Evolutionary conservation across 2,113 vertebrate genomes (phyloP).

Genomic region (Microcebus jonahi): DNA sequence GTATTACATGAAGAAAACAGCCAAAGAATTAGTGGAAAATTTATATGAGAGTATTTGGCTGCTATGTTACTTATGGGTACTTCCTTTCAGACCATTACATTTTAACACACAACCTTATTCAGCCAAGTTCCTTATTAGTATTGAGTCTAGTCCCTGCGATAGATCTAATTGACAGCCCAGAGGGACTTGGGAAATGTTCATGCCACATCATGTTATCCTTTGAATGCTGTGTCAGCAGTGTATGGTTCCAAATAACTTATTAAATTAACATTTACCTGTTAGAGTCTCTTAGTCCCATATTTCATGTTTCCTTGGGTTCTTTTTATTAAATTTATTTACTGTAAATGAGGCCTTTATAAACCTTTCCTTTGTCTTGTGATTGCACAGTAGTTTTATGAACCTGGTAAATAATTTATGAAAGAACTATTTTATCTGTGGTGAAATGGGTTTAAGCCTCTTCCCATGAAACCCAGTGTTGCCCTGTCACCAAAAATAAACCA

Average conservation of each 20-base stretch:
- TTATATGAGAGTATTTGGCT: not conserved
- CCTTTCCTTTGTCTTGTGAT: not conserved
- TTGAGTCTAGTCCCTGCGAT: not conserved
- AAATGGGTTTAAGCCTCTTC: not conserved
- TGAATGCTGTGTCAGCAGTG: constrained; percentile 9
- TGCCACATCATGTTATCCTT: not conserved
- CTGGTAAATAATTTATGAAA: not conserved
- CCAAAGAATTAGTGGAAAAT: not conserved
- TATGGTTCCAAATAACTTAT: not conserved
- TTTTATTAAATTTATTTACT: not conserved
- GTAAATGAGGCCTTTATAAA: not conserved
- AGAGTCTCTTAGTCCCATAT: not conserved
- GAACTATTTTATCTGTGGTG: not conserved
- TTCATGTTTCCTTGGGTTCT: not conserved
- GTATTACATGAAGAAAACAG: not conserved
- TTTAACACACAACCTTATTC: not conserved
- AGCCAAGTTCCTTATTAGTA: not conserved
- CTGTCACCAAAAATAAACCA: not conserved
- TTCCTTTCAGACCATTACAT: not conserved
- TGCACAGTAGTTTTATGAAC: not conserved
- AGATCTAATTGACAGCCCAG: not conserved
- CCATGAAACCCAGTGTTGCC: not conserved
- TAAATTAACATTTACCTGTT: constrained; percentile 21
- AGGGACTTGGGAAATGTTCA: not conserved
- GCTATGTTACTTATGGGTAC: not conserved